These are phyloP conservation scores for Chironomus striatipennis DNA, from an alignment of 1,140 invertebrate species.

Conservation along the genomic window DNA sequence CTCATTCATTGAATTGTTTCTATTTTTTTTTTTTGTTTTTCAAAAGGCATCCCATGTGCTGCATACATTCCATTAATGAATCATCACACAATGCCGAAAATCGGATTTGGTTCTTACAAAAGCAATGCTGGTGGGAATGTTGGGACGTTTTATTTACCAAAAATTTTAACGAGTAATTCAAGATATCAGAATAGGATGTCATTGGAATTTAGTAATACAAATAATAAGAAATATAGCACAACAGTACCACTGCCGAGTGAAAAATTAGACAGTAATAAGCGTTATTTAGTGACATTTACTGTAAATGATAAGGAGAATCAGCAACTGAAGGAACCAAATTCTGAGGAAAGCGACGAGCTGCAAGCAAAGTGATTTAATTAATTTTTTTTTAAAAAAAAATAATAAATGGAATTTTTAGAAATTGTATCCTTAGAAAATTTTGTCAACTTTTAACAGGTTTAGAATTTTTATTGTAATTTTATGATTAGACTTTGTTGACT, in stretches of 20 bases:
- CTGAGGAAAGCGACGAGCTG: constrained; percentile 9
- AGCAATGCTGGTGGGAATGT: constrained; percentile 34
- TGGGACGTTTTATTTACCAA: constrained; percentile 41
- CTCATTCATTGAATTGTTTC: neutral
- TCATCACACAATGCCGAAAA: constrained; percentile 65
- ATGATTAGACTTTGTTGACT: too few species aligned
- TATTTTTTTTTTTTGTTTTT: neutral
- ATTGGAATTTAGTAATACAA: constrained; percentile 67
- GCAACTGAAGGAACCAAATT: constrained; percentile 24
- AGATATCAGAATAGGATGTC: constrained; percentile 47
- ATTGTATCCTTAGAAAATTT: too few species aligned
- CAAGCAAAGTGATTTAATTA: constrained; percentile 11
- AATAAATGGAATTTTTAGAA: too few species aligned
- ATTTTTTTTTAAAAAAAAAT: too few species aligned
- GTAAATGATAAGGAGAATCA: constrained; percentile 52
- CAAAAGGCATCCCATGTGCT: constrained; percentile 56
- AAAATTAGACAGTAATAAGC: constrained; percentile 73
- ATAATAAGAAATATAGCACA: constrained; percentile 54
- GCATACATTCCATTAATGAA: constrained; percentile 66
- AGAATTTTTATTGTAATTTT: too few species aligned
- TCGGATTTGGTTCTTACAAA: constrained; percentile 41
- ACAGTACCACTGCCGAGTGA: constrained; percentile 76
- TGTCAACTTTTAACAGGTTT: too few species aligned
- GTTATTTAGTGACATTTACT: constrained; percentile 83
- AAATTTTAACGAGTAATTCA: constrained; percentile 35